Percentiles rank a stretch among this genome's conserved stretches.
Conservation (phyloP, 2,888 invertebrate genomes). For the Venustoraphidia nigricollis region DNA sequence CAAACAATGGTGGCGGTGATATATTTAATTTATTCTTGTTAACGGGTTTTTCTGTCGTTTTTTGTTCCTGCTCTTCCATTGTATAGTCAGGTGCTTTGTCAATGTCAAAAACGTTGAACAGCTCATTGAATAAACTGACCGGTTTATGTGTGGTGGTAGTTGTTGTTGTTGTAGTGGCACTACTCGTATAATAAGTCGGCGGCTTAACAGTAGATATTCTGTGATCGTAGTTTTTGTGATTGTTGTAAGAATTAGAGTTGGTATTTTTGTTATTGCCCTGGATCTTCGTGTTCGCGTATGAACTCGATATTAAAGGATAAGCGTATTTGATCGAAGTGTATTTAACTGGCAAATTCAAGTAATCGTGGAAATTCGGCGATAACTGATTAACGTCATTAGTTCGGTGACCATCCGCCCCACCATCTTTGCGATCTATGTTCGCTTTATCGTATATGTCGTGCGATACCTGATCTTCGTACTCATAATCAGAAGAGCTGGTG, state of each 20-base stretch:
- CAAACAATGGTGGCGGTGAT: slow-evolving; percentile 13
- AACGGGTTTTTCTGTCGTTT: slow-evolving; percentile 5
- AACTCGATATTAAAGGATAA: slow-evolving; percentile 52
- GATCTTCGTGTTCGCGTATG: slow-evolving; percentile 55
- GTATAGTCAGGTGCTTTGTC: slow-evolving; percentile 15
- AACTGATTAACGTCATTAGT: slow-evolving; percentile 46
- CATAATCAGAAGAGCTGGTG: slow-evolving; percentile 17
- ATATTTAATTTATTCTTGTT: slow-evolving; percentile 2
- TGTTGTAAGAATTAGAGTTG: slow-evolving; percentile 18
- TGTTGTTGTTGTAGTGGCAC: slow-evolving; percentile 14
- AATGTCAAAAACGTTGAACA: slow-evolving; percentile 28
- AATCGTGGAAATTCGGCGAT: slow-evolving; percentile 49
- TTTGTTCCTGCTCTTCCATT: slow-evolving; percentile 9
- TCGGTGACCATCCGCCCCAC: slow-evolving; percentile 25
- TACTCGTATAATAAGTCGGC: slow-evolving; percentile 20
- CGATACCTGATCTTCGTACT: slow-evolving; percentile 17
- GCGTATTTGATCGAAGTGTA: slow-evolving; percentile 53
- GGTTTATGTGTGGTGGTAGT: slow-evolving; percentile 23
- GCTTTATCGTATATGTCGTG: slow-evolving; percentile 23
- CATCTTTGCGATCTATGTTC: slow-evolving; percentile 30
- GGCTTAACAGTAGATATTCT: slow-evolving; percentile 23
- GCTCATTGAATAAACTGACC: slow-evolving; percentile 27
- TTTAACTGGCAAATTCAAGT: slow-evolving; percentile 45
- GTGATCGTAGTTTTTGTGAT: slow-evolving; percentile 31
- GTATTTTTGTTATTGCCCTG: slow-evolving; percentile 41